phyloP scores from a whole-genome alignment of 1,140 invertebrate species.

The Lepidotrigona ventralis region DNA sequence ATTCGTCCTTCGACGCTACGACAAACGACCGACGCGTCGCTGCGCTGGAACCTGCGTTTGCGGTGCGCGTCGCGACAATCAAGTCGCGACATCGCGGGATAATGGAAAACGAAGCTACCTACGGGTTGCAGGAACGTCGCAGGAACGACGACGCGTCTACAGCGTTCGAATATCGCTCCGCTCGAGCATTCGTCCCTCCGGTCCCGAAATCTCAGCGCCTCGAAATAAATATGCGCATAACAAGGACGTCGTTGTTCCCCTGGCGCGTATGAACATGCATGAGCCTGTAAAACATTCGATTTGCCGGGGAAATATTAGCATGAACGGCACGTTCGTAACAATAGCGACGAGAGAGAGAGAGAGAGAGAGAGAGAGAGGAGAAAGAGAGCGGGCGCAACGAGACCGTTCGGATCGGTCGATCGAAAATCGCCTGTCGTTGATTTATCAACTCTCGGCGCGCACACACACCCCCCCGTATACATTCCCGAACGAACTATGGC shows the following conservation, averaged over 20 bases:
- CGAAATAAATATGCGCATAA: constrained; percentile 45
- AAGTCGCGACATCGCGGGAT: background rate
- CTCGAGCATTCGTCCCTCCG: too few relatives aligned
- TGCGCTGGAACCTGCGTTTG: too few relatives aligned
- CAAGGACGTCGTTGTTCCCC: constrained; percentile 26
- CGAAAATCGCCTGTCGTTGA: constrained; percentile 68
- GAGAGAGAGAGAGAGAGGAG: too few relatives aligned
- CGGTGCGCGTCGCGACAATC: background rate
- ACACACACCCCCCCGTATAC: background rate
- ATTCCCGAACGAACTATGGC: background rate
- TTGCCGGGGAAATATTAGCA: constrained; percentile 63
- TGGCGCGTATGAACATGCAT: constrained; percentile 54
- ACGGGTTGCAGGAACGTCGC: background rate
- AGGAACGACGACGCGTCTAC: background rate
- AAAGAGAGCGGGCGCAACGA: constrained; percentile 13
- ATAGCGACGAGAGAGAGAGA: constrained; percentile 34
- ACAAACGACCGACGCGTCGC: background rate
- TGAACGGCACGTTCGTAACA: constrained; percentile 51
- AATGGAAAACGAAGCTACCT: background rate
- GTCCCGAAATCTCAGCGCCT: background rate
- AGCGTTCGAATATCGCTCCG: background rate
- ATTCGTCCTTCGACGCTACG: constrained; percentile 6
- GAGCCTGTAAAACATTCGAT: constrained; percentile 66
- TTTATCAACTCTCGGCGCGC: constrained; percentile 57
- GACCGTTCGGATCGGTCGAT: constrained; percentile 48